Conservation (phyloP, 2,797 vertebrate genomes). For the Esox masquinongy region DNA sequence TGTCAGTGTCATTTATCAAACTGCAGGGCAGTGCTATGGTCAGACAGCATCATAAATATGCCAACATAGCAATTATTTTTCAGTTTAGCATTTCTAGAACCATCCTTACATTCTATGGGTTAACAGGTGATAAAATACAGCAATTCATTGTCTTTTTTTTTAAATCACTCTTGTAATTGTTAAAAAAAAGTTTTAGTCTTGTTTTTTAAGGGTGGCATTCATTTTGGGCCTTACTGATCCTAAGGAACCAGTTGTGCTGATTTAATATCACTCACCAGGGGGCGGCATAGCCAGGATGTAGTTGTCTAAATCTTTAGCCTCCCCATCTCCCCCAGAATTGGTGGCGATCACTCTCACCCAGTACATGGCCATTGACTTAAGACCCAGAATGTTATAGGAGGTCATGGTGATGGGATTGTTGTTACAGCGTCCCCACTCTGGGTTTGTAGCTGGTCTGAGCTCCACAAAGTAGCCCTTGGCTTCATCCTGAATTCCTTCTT, state of each 20-base stretch:
- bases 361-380: constrained; percentile 78
- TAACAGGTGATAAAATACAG: too few species aligned
- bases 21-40: too few species aligned
- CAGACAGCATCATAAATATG: too few species aligned
- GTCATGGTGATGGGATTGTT: constrained; percentile 61
- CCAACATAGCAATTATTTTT: too few species aligned
- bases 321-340: constrained; percentile 76
- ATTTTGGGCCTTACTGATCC: too few species aligned
- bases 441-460: constrained; percentile 71
- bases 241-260: neutral
- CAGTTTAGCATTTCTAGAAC: too few species aligned
- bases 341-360: constrained; percentile 79
- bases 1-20: too few species aligned
- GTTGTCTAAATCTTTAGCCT: constrained; percentile 73
- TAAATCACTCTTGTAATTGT: too few species aligned
- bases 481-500: constrained; percentile 71
- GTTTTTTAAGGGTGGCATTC: too few species aligned
- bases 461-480: constrained; percentile 87
- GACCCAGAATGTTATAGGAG: constrained; percentile 79
- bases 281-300: constrained; percentile 69
- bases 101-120: too few species aligned
- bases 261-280: constrained; percentile 66
- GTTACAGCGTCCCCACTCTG: constrained; percentile 81
- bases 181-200: too few species aligned
- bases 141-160: too few species aligned